phyloP scores from a whole-genome alignment of 1,140 invertebrate genomes.

The Leptestheria dahalacensis region DNA sequence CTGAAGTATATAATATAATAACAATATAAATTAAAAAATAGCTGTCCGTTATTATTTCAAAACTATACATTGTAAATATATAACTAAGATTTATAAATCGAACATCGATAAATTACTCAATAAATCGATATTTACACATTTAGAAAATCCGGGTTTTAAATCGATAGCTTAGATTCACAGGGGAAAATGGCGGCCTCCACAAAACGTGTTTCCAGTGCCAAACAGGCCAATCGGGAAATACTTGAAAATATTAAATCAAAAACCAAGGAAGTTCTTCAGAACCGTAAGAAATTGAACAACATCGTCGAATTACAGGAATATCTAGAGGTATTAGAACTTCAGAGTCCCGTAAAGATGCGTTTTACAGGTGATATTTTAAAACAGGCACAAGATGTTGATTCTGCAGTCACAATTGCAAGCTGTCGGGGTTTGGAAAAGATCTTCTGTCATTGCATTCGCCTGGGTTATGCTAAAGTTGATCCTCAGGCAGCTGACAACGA shows the following conservation, averaged over 20 bases:
- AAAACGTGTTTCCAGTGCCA: background rate
- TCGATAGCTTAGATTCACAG: background rate
- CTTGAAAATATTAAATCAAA: slow-evolving; percentile 2
- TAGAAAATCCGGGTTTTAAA: background rate
- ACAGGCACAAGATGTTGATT: background rate
- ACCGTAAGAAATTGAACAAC: slow-evolving; percentile 3
- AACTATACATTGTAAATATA: no score
- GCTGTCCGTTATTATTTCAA: no score
- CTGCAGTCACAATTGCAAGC: slow-evolving; percentile 1
- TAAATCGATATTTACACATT: background rate
- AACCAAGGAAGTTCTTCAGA: slow-evolving; percentile 8
- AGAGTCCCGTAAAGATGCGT: background rate
- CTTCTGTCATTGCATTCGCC: slow-evolving; percentile 1
- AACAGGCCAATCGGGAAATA: slow-evolving; percentile 2
- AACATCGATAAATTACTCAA: background rate
- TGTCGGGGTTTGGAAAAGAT: slow-evolving; percentile 7
- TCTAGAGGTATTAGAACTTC: slow-evolving; percentile 3
- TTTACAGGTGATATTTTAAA: background rate
- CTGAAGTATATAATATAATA: background rate
- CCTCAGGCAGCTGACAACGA: background rate
- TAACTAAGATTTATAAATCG: no score
- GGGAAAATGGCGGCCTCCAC: slow-evolving; percentile 9
- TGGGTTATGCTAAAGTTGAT: background rate
- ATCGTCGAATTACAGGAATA: background rate
- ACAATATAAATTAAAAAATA: no score